Evolutionary conservation across 2,797 vertebrate species (phyloP), one percentile per base, ranked within the genome.

Genomic region (Coracias cyanogaster): DNA sequence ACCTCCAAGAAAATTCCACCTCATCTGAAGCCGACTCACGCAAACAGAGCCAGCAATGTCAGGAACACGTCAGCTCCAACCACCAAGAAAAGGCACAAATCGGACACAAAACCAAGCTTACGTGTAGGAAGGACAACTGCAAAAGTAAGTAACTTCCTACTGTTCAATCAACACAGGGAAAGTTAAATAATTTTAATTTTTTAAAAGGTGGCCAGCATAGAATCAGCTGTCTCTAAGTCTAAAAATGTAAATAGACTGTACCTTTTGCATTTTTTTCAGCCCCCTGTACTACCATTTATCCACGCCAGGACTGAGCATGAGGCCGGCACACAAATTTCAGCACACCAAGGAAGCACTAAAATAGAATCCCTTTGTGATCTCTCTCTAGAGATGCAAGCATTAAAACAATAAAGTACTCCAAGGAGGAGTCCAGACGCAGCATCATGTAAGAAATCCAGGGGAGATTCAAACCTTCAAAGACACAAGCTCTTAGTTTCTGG

Each of bases 31-130:
- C 15, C 6, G 14, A 60, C 28, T 46, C 5, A 5, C 3, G 14
- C 11, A 14, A 51, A 33, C 35, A 13, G 17, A 66, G 48, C 25
- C 41, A 48, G 74, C 37, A 20, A 3, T 0, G 4, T 6, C 0
- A 58, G 25, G 24, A 73, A 48, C 28, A 39, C 46, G 37, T 4
- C 62, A 26, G 12, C 6, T 37, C 41, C 66, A 70, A 15, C 14
- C 43, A 72, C 54, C 66, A 72, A 48, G 10, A 81, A 28, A 0
- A 58, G 11, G 62, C 22, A 20, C 22, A 29, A 48, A 67, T 0
- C 7, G 6, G 24, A 64, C n/a, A 57, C 10, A 41, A 33, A 26
- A 52, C 5, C 19, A 71, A 51, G 43, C 15, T 26, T 16, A 45
- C 9, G 43, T 5, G 15, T 33, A 71, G 51, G 10, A 25, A 45